phyloP scores from a whole-genome alignment of 2,113 vertebrate genomes.

The Entosphenus tridentatus region DNA sequence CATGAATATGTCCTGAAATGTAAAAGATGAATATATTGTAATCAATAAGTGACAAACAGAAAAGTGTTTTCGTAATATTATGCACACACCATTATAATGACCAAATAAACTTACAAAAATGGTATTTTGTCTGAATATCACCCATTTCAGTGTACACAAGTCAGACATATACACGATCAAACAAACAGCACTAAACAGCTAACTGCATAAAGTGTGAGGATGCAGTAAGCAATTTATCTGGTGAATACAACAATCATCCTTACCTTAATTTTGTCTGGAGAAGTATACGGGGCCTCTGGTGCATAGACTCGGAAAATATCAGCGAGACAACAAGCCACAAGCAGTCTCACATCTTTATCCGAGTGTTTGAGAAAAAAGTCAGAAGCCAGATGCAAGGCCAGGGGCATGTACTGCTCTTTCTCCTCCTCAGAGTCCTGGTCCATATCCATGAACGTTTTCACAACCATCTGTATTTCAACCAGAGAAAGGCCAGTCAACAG shows the following conservation, averaged over 20 bases:
- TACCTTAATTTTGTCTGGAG: slow-evolving; percentile 98
- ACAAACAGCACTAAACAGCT: too few relatives aligned
- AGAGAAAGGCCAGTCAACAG: too few relatives aligned
- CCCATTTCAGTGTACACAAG: too few relatives aligned
- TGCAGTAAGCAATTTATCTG: background rate
- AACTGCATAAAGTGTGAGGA: background rate
- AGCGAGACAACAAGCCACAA: slow-evolving; percentile 93
- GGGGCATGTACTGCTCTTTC: slow-evolving; percentile 86
- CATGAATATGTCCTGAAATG: slow-evolving; percentile 80
- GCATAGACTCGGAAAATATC: slow-evolving; percentile 99
- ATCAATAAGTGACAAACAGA: slow-evolving; percentile 9
- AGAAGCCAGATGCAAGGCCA: slow-evolving; percentile 89
- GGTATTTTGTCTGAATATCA: too few relatives aligned
- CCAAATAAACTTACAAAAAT: too few relatives aligned
- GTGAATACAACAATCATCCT: background rate
- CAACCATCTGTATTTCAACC: slow-evolving; percentile 50
- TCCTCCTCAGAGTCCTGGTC: slow-evolving; percentile 99
- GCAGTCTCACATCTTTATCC: slow-evolving; percentile 89
- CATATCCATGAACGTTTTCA: slow-evolving; percentile 99
- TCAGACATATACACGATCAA: too few relatives aligned
- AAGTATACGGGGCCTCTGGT: slow-evolving; percentile 94
- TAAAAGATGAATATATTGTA: slow-evolving; percentile 16
- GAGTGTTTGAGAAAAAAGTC: slow-evolving; percentile 99
- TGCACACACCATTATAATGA: too few relatives aligned
- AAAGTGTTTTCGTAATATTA: background rate